Conservation (phyloP, 2,113 vertebrate species). For the Lethenteron camtschaticum region DNA sequence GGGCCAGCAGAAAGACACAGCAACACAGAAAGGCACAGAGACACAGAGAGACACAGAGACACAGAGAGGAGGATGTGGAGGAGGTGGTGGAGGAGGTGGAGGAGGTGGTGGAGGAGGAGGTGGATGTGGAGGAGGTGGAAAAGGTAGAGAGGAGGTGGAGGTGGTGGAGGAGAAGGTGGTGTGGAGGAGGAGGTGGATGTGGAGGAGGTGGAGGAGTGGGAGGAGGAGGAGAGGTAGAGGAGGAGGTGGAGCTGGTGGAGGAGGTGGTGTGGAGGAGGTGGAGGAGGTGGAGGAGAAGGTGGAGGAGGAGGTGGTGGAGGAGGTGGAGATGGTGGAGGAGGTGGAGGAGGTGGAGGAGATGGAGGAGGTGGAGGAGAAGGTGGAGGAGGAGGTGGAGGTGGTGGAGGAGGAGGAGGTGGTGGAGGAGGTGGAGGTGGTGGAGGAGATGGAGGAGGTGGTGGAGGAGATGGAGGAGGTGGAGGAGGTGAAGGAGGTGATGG, state of each 20-base stretch:
- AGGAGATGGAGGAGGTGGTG: conserved; percentile 4
- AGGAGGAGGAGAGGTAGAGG: too few species aligned
- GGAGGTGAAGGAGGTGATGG: conserved; percentile 6
- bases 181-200: too few species aligned
- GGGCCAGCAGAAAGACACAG: too few species aligned
- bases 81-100: too few species aligned
- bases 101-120: too few species aligned
- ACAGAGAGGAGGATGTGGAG: too few species aligned
- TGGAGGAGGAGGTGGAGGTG: background rate
- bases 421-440: conserved; percentile 5
- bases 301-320: conserved; percentile 10
- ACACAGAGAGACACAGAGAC: too few species aligned
- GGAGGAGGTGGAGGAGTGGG: too few species aligned
- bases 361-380: conserved; percentile 2
- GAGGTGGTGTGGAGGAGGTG: conserved; percentile 3
- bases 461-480: background rate
- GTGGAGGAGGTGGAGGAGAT: conserved; percentile 9
- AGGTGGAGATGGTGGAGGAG: conserved; percentile 16
- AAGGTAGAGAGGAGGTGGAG: too few species aligned
- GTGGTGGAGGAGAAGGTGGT: too few species aligned
- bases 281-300: conserved; percentile 14
- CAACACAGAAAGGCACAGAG: too few species aligned
- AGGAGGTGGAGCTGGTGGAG: conserved; percentile 5
- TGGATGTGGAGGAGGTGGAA: too few species aligned
- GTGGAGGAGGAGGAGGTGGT: background rate